Base-by-base conservation (phyloP, 2,797 vertebrate genomes). In the Labeo calbasu region DNA sequence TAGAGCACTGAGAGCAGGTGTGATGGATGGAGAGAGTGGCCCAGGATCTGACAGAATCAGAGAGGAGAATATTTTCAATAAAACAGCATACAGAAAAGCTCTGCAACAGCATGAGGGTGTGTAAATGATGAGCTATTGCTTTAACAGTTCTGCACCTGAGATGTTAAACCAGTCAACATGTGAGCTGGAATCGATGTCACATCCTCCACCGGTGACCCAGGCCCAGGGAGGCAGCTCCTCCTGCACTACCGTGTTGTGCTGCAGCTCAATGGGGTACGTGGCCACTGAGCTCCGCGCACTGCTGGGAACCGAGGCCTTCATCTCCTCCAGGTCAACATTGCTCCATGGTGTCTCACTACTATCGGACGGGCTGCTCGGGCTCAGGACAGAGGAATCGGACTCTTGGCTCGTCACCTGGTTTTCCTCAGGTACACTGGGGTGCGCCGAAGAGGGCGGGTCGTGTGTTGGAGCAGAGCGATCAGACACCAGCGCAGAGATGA, bases 131-230 rank as follows among this genome's bases (percentile, higher is more conserved):
- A 21, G 12, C 17, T 68, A 50, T 71, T 7, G 14, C 46, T 50
- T 71, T 51, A 28, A 51, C 72, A 9, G 51, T 21, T 28, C 23
- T 57, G 59, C 46, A 89, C 88, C 95, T 94, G 93, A 89, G 28
- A 91, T 85, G 57, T 94, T 95, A 85, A 99, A 97, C 98, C 98
- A 99, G 90, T 94, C 96, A 89, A 96, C 89, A 0, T 91, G 89
- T 3, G 94, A 94, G 66, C 91, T 91, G 0, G 94, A 90, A 21
- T 97, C 95, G 5, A 99, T 94, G 0, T 95, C 92, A 3, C 98
- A 99, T 89, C 96, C 96, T 59, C 97, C 97, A 2, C 96, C 97
- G 0, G 96, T 96, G 83, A 99, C 95, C 98, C 98, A 99, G 81
- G 96, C 91, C 98, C 98, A 99, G 68, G 97, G 92, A 0, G 96